Conservation (phyloP, 2,113 vertebrate species). For the Parus major region DNA sequence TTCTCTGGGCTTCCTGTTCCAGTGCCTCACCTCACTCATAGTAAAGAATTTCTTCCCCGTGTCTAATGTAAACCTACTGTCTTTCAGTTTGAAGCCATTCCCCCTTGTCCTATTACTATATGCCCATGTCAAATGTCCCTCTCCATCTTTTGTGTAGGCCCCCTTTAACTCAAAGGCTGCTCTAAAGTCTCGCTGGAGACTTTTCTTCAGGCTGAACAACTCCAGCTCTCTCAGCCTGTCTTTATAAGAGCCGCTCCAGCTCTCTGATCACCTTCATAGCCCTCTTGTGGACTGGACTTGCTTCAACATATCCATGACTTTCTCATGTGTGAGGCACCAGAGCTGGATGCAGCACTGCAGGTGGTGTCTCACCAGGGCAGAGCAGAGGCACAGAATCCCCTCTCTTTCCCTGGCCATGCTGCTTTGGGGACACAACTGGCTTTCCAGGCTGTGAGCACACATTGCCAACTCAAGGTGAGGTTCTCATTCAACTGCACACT, state of each 20-base stretch:
- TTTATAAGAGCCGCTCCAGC: neutral
- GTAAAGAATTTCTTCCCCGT: neutral
- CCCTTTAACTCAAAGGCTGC: neutral
- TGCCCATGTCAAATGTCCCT: neutral
- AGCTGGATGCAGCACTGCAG: neutral
- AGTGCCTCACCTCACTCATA: neutral
- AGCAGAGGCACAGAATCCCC: neutral
- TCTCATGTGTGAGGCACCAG: neutral
- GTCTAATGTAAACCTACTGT: neutral
- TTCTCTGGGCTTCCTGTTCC: neutral
- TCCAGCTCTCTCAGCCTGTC: neutral
- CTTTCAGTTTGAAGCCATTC: neutral
- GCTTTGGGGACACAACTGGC: neutral
- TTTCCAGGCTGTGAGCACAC: neutral
- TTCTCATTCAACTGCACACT: neutral
- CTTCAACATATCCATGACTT: neutral
- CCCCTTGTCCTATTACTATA: neutral
- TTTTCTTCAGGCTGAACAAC: neutral
- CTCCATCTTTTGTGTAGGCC: neutral
- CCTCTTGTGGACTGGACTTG: neutral
- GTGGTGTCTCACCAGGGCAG: neutral
- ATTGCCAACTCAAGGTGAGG: neutral
- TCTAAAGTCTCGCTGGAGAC: neutral
- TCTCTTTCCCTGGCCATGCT: rapidly evolving
- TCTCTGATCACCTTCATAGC: neutral